Evolutionary conservation across 1,140 invertebrate species (phyloP).

Genomic region (Chymomyza costata): DNA sequence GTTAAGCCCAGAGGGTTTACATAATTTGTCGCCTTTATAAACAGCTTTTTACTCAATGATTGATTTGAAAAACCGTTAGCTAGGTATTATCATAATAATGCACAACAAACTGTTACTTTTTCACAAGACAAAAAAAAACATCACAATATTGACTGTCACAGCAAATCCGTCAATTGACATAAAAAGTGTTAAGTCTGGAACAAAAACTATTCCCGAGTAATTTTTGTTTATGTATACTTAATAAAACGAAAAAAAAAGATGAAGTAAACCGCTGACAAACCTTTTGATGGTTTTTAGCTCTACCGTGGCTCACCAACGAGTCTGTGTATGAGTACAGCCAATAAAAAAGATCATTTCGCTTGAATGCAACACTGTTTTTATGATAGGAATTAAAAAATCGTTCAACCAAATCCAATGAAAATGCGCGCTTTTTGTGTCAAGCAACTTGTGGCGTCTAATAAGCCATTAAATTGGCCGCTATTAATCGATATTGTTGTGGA

Average conservation of each 20-base stretch:
- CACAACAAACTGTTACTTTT: slow-evolving; percentile 30
- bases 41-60: slow-evolving; percentile 36
- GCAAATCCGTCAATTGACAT: slow-evolving; percentile 44
- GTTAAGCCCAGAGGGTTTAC: slow-evolving; percentile 54
- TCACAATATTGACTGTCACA: too few species aligned
- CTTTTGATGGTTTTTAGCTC: slow-evolving; percentile 27
- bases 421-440: slow-evolving; percentile 41
- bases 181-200: slow-evolving; percentile 44
- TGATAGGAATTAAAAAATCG: slow-evolving; percentile 23
- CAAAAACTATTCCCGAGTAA: too few species aligned
- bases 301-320: slow-evolving; percentile 22
- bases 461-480: slow-evolving; percentile 47
- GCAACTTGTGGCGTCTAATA: slow-evolving; percentile 49
- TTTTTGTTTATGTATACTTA: slow-evolving; percentile 21
- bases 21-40: slow-evolving; percentile 55
- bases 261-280: slow-evolving; percentile 20
- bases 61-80: slow-evolving; percentile 40
- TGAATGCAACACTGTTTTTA: slow-evolving; percentile 23
- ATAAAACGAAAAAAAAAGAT: slow-evolving; percentile 26
- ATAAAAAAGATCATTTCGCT: slow-evolving; percentile 38
- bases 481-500: slow-evolving; percentile 29
- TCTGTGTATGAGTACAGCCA: slow-evolving; percentile 24
- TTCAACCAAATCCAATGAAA: slow-evolving; percentile 24
- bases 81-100: slow-evolving; percentile 51
- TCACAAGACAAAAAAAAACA: slow-evolving; percentile 10